Evolutionary conservation across 2,797 vertebrate genomes (phyloP).

Genomic region (Gymnopithys bicolor): DNA sequence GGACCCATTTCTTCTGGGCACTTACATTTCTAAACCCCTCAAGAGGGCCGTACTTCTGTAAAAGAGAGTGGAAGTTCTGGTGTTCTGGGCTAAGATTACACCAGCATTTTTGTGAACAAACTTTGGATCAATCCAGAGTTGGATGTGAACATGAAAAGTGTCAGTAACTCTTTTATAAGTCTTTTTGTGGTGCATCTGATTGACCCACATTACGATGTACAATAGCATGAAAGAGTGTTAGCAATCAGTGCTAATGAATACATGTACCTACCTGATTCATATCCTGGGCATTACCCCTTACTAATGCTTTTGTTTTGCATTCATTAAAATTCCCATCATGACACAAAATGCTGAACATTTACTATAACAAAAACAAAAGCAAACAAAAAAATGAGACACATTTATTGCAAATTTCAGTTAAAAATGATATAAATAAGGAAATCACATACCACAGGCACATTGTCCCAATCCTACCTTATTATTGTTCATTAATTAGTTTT

Average conservation of each 20-base stretch:
- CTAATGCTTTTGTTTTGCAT: slow-evolving; percentile 72
- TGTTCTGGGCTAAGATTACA: slow-evolving; percentile 47
- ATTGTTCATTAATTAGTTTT: slow-evolving; percentile 35
- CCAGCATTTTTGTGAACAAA: slow-evolving; percentile 46
- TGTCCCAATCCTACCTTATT: slow-evolving; percentile 3
- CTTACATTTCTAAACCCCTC: slow-evolving; percentile 66
- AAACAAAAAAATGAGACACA: slow-evolving; percentile 64
- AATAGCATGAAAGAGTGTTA: slow-evolving; percentile 60
- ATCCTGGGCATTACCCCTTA: slow-evolving; percentile 57
- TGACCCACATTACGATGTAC: slow-evolving; percentile 58
- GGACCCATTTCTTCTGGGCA: slow-evolving; percentile 43
- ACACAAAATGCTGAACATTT: slow-evolving; percentile 77
- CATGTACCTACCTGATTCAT: slow-evolving; percentile 77
- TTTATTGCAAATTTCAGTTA: slow-evolving; percentile 61
- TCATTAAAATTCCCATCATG: slow-evolving; percentile 82
- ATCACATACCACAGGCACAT: slow-evolving; percentile 25
- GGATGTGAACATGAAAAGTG: slow-evolving; percentile 45
- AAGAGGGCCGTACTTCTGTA: slow-evolving; percentile 6
- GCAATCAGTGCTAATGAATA: slow-evolving; percentile 70
- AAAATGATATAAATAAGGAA: slow-evolving; percentile 68
- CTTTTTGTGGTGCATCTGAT: slow-evolving; percentile 51
- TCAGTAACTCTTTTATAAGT: slow-evolving; percentile 45
- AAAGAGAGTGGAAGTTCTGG: slow-evolving; percentile 16
- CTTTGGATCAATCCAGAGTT: slow-evolving; percentile 35
- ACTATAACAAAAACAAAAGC: slow-evolving; percentile 76